These are phyloP conservation scores for Epinephelus awoara DNA, from an alignment of 2,797 vertebrate species.

Conservation along the genomic window DNA sequence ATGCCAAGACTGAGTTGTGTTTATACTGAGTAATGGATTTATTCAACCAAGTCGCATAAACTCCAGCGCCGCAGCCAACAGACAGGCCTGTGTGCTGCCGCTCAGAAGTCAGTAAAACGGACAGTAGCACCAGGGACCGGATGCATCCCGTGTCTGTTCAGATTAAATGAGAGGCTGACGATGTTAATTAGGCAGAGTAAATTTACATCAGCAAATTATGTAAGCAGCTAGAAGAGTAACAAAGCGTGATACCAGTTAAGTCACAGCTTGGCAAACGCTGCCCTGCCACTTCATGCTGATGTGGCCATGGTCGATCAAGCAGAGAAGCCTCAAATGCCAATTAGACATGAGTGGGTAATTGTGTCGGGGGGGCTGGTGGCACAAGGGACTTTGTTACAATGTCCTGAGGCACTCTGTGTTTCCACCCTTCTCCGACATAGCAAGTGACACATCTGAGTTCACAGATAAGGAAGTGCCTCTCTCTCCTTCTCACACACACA, in stretches of 20 bases:
- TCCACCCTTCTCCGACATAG: conserved; percentile 80
- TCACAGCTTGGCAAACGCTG: conserved; percentile 86
- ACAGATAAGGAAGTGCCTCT: conserved; percentile 58
- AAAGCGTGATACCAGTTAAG: conserved; percentile 89
- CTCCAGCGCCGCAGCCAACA: conserved; percentile 40
- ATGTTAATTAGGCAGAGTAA: conserved; percentile 89
- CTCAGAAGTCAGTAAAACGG: conserved; percentile 68
- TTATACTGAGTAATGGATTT: conserved; percentile 58
- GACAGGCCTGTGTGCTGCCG: conserved; percentile 48
- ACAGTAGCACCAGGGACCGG: conserved; percentile 75
- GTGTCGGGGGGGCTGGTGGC: conserved; percentile 86
- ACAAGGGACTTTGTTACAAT: conserved; percentile 84
- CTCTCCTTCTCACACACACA: not conserved
- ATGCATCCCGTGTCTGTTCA: conserved; percentile 82
- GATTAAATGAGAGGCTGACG: conserved; percentile 85
- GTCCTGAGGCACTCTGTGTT: conserved; percentile 85
- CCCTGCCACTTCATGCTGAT: conserved; percentile 88
- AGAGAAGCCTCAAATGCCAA: conserved; percentile 87
- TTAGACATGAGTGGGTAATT: conserved; percentile 90
- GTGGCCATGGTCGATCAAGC: conserved; percentile 87
- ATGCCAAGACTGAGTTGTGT: conserved; percentile 47
- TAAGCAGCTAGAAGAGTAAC: conserved; percentile 85
- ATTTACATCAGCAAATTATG: conserved; percentile 88
- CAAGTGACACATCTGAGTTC: conserved; percentile 82
- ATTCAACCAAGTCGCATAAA: conserved; percentile 62